phyloP scores from a whole-genome alignment of 2,797 vertebrate genomes.

The Lepilemur septentrionalis region DNA sequence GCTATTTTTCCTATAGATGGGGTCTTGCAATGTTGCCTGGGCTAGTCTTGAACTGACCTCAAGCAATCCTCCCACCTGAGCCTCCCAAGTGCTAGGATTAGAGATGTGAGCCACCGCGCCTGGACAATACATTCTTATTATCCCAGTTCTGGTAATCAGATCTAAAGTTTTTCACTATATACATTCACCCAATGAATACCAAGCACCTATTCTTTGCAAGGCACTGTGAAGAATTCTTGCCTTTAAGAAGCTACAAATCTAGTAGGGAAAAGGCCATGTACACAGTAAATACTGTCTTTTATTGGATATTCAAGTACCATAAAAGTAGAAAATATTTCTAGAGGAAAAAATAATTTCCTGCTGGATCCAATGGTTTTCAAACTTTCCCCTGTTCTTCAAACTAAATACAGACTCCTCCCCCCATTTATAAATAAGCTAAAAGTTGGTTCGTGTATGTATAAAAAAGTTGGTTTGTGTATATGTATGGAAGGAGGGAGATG shows the following conservation, averaged over 20 bases:
- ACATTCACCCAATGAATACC: not conserved
- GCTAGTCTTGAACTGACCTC: too few species aligned
- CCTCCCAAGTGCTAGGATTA: too few species aligned
- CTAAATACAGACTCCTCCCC: not conserved
- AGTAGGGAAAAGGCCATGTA: not conserved
- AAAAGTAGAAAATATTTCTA: not conserved
- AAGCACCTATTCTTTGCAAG: not conserved
- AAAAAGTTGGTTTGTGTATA: not conserved
- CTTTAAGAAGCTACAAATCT: constrained; percentile 18
- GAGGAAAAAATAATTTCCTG: not conserved
- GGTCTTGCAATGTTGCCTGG: too few species aligned
- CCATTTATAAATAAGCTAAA: not conserved
- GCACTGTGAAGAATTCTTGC: constrained; percentile 32
- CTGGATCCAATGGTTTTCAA: not conserved
- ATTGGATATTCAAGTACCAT: not conserved
- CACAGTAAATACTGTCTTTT: constrained; percentile 2
- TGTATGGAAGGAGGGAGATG: not conserved
- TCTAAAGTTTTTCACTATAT: not conserved
- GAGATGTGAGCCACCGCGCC: not conserved
- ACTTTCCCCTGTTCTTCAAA: not conserved
- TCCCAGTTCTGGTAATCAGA: not conserved
- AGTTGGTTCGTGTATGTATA: not conserved
- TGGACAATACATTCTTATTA: constrained; percentile 7
- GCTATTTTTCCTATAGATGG: not conserved
- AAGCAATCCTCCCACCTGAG: too few species aligned